Evolutionary conservation across 2,888 invertebrate genomes (phyloP), one percentile per base, ranked within the genome.

Genomic region (Kuschelorhynchus macadamiae): DNA sequence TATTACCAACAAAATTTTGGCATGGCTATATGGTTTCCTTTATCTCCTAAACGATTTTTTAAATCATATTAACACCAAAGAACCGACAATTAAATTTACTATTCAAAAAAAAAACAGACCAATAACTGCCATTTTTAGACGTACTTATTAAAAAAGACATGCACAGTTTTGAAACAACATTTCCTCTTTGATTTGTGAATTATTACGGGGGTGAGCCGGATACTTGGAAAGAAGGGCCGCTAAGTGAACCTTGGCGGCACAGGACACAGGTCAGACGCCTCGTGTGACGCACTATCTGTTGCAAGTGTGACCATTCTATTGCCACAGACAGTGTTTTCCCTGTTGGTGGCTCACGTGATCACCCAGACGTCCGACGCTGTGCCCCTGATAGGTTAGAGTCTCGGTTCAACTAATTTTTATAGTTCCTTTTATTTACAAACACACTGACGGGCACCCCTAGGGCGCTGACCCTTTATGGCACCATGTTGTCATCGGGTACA

Each of bases 321-420:
- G 88, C 98, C 98, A 83, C 94, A 98, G 91, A 97, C 97, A 87
- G 97, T 98, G 88, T 98, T 98, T 90, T 94, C 97, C 86, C 92
- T 97, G 88, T 93, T 98, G 93, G 97, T 98, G 89, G 96, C 96
- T 85, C 96, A 98, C 89, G 95, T 97, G 86, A 95, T 98, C 89
- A 98, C 98, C 86, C 95, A 95, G 90, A 97, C 98, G 86, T 98
- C 98, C 86, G 98, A 98, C 88, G 97, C 98, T 85, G 94, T 98
- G 87, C 98, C 98, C 85, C 91, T 98, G 85, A 95, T 98, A 94
- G 98, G 98, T 96, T 83, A 83, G 84, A 81, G 76, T 79, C 77
- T 76, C 78, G 79, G 79, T 75, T 76, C 73, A 72, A 72, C 66
- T 71, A 67, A 16, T 50, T 14, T 73, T 65, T 68, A 74, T 75